Conservation (phyloP, 2,797 vertebrate genomes). For the Argyrosomus regius region DNA sequence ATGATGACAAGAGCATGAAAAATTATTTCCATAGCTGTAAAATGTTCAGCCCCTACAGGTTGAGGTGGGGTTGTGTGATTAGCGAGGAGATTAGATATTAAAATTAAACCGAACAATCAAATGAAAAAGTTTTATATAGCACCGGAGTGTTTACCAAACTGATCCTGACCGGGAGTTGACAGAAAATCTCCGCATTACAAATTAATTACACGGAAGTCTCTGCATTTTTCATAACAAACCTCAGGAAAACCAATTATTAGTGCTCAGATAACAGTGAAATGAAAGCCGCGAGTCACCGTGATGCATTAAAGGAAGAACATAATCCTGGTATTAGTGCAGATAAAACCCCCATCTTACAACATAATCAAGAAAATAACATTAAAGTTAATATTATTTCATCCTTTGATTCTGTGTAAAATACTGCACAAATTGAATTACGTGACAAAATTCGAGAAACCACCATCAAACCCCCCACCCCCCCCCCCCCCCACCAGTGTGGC, state of each 20-base stretch:
- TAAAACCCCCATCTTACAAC: constrained; percentile 48
- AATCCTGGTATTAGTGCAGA: constrained; percentile 53
- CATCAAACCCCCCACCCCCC: not conserved
- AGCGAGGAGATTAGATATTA: not conserved
- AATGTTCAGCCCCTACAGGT: constrained; percentile 21
- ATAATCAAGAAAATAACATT: constrained; percentile 39
- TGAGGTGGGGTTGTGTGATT: not conserved
- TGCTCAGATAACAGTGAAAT: constrained; percentile 53
- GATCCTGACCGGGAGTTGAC: constrained; percentile 27
- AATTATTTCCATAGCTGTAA: constrained; percentile 52
- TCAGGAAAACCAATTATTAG: constrained; percentile 55
- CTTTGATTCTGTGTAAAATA: constrained; percentile 37
- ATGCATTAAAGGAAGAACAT: constrained; percentile 57
- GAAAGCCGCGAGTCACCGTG: constrained; percentile 47
- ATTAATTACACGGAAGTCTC: constrained; percentile 31
- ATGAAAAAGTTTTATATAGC: not conserved
- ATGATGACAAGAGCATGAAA: constrained; percentile 54
- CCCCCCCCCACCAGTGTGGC: not conserved
- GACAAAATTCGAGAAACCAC: constrained; percentile 38
- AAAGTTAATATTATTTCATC: constrained; percentile 34
- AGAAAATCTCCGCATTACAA: constrained; percentile 46
- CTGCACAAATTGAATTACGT: constrained; percentile 40
- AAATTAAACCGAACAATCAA: constrained; percentile 28
- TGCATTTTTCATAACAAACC: constrained; percentile 41
- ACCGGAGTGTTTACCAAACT: constrained; percentile 23